These are phyloP conservation scores for Meta bourneti DNA, from an alignment of 2,888 invertebrate species.

Conservation along the genomic window DNA sequence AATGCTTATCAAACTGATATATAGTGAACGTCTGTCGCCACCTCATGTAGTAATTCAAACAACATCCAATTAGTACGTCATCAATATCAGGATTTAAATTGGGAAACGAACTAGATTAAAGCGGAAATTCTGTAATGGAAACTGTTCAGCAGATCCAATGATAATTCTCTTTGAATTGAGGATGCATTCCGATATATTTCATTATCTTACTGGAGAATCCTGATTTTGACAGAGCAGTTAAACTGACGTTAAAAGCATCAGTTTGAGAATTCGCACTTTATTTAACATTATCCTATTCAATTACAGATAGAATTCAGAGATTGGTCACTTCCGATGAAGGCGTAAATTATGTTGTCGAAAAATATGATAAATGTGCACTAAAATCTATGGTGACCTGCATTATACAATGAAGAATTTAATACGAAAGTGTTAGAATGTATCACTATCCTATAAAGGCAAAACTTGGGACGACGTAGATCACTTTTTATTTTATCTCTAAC, in stretches of 20 bases:
- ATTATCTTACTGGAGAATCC: constrained; percentile 36
- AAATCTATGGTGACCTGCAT: no score
- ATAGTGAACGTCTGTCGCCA: no score
- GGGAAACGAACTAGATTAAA: constrained; percentile 43
- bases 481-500: no score
- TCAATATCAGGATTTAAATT: constrained; percentile 37
- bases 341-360: no score
- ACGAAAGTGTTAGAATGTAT: no score
- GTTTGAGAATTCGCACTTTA: neutral
- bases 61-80: constrained; percentile 33
- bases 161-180: constrained; percentile 4
- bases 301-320: no score
- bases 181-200: constrained; percentile 20
- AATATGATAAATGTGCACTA: no score
- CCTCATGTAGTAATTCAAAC: constrained; percentile 1
- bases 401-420: no score
- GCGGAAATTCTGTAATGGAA: constrained; percentile 46
- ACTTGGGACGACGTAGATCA: no score
- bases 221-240: constrained; percentile 43
- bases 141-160: constrained; percentile 30
- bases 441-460: no score
- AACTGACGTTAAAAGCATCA: neutral
- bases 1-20: no score
- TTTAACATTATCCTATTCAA: neutral
- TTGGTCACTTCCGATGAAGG: no score